Evolutionary conservation across 2,113 vertebrate genomes (phyloP), one percentile per base, ranked within the genome.

Genomic region (Odobenus rosmarus): DNA sequence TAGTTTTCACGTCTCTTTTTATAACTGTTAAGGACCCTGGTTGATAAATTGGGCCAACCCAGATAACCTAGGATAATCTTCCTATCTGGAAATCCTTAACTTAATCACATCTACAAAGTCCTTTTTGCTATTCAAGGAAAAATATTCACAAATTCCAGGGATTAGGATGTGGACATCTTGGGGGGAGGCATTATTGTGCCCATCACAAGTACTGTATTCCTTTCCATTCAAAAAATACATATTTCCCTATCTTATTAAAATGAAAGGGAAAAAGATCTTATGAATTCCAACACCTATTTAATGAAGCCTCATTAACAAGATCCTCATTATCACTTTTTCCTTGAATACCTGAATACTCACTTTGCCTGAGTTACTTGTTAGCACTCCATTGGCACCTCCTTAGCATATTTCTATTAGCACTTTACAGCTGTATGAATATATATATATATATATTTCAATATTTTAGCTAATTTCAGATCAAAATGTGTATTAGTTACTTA

Each of bases 261-360:
- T 80, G 11, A 74, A 80, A 6, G 23, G 3, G 11, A 14, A 69
- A 64, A 49, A 53, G 31, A 42, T 11, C 4, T 71, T 76, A 42
- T 88, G 33, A 74, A 36, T 95, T 84, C 69, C 12, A 96, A 80
- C n/a, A 92, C 26, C 15, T 88, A 83, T 28, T 94, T 95, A 92
- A 90, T 92, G 42, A 96, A 90, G 16, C 12, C 26, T 84, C 77
- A 71, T 89, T 97, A 93, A 95, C 26, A 90, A 88, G 28, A 77
- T 81, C 3, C 26, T 96, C 59, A 97, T 96, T 97, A 86, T 79
- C 85, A 83, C 76, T 62, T 95, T 80, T 90, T 72, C 62, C 39
- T 55, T 7, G 39, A 90, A 79, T 94, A 85, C 55, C 36, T 51
- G 46, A 84, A 11, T 67, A 15, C 26, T 94, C 4, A 88, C 4